A percentile compares a stretch with the other conserved stretches of the same genome.
Evolutionary conservation across 2,797 vertebrate species (phyloP).

Genomic region (Furcifer pardalis): DNA sequence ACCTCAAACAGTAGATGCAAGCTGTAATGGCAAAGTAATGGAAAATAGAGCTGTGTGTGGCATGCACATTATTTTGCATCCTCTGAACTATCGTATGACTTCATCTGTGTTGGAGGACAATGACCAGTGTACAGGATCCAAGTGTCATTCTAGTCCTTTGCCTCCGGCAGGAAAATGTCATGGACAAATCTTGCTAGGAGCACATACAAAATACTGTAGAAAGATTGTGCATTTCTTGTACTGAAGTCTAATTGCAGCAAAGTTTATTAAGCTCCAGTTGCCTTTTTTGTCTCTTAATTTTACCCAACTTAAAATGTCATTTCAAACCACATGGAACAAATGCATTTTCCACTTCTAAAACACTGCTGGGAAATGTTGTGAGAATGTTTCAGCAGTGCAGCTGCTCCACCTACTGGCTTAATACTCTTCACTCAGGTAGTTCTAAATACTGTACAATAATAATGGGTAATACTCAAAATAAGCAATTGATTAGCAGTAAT

Average conservation of each 20-base stretch:
- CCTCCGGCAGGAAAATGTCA: background rate
- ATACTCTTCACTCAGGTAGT: background rate
- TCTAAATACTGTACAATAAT: background rate
- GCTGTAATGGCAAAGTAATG: background rate
- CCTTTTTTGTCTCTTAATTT: background rate
- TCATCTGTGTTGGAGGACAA: background rate
- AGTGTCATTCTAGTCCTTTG: background rate
- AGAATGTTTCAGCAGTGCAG: slow-evolving; percentile 34
- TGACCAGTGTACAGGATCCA: background rate
- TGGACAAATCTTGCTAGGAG: background rate
- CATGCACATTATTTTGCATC: background rate
- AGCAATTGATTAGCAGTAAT: background rate
- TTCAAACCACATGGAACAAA: slow-evolving; percentile 21
- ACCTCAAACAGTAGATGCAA: background rate
- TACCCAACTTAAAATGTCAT: background rate
- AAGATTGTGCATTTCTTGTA: background rate
- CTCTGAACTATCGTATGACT: background rate
- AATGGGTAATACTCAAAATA: rapidly evolving
- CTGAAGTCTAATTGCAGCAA: background rate
- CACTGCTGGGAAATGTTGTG: slow-evolving; percentile 5
- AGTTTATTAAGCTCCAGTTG: background rate
- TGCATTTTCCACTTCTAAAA: slow-evolving; percentile 34
- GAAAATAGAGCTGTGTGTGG: background rate
- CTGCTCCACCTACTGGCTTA: slow-evolving; percentile 60
- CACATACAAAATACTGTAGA: rapidly evolving